Evolutionary conservation across 1,140 invertebrate genomes (phyloP).

Genomic region (Leguminivora glycinivorella): DNA sequence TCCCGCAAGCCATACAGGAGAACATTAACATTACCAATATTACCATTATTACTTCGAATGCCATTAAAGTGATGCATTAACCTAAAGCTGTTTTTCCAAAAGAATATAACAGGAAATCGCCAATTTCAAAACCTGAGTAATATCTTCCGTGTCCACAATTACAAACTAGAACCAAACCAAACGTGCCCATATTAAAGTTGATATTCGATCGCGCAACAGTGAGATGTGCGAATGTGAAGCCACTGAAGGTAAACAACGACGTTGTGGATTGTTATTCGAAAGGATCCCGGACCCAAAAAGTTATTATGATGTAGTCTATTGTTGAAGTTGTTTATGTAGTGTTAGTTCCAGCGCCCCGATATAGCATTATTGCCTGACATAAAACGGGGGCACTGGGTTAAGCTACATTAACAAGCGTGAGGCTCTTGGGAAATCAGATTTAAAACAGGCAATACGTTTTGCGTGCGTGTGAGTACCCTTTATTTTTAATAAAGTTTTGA

Average conservation of each 20-base stretch:
- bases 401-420: neutral
- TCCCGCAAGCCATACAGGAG: too few relatives aligned
- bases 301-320: slow-evolving; percentile 18
- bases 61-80: neutral
- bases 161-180: neutral
- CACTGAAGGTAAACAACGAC: neutral
- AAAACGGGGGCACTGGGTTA: slow-evolving; percentile 5
- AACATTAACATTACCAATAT: too few relatives aligned
- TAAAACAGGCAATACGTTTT: neutral
- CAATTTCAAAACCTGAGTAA: neutral
- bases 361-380: slow-evolving; percentile 17
- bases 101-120: neutral
- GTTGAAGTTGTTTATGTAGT: slow-evolving; percentile 21
- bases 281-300: slow-evolving; percentile 18
- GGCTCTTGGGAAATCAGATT: neutral
- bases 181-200: neutral
- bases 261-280: slow-evolving; percentile 22
- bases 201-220: neutral
- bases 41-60: neutral
- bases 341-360: slow-evolving; percentile 5
- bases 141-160: neutral
- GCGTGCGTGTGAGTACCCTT: neutral
- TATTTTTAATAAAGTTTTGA: too few relatives aligned
- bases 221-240: neutral
- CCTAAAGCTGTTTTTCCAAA: neutral